Evolutionary conservation across 2,797 vertebrate species (phyloP).

Genomic region (Phaenicophaeus curvirostris): DNA sequence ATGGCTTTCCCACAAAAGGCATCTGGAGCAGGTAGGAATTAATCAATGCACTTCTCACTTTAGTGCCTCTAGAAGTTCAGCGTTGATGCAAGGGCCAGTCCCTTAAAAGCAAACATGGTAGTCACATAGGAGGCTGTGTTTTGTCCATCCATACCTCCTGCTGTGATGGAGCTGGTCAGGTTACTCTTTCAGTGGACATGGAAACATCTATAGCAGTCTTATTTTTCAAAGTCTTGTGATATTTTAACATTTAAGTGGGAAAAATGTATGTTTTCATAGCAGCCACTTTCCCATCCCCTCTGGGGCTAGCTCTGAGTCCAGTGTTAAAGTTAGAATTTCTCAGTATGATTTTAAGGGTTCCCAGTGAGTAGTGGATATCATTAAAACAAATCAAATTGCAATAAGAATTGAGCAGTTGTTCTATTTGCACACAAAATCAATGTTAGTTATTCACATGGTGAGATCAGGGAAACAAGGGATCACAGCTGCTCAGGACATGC

Average conservation of each 20-base stretch:
- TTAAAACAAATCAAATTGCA: neutral
- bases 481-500: neutral
- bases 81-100: neutral
- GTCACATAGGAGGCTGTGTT: neutral
- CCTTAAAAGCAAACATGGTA: neutral
- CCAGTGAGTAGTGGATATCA: neutral
- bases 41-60: neutral
- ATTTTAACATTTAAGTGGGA: neutral
- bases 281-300: neutral
- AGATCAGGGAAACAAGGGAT: neutral
- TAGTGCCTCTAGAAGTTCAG: neutral
- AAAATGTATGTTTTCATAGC: neutral
- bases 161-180: neutral
- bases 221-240: neutral
- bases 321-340: neutral
- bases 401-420: neutral
- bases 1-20: neutral
- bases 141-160: neutral
- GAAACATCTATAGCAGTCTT: neutral
- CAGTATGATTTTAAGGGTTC: neutral
- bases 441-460: neutral
- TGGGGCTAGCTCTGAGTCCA: neutral
- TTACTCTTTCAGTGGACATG: neutral
- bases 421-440: neutral
- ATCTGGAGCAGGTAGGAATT: neutral